Base-by-base conservation (phyloP, 2,797 vertebrate genomes). In the Lophotriccus pileatus region DNA sequence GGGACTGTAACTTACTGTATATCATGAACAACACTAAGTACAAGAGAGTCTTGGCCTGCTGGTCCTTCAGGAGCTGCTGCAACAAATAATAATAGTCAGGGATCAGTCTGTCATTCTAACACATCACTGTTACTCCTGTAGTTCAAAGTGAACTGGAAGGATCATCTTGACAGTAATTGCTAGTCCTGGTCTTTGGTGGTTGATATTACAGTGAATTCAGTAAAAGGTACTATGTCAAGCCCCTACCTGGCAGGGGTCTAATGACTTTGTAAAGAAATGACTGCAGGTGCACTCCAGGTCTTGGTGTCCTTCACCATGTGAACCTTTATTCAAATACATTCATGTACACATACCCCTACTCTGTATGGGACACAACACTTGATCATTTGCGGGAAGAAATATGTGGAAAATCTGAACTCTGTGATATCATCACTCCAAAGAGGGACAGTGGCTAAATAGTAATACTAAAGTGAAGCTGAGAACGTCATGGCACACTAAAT, bases 21-120 rank as follows among this genome's bases (percentile, higher is more conserved):
- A 77, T 46, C 46, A n/a, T 37, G 64, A 94, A 59, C 39, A 84
- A 6, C 32, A 67, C 13, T 59, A 94, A 66, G 39, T 55, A 86
- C 59, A 86, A 86, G 44, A 79, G 22, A 13, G 14, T 63, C 47
- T 69, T 3, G 34, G 87, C 53, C 63, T 74, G 10, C 23, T 67
- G 60, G 47, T 92, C 52, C 49, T 90, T 14, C 75, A 85, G 78
- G 64, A 92, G 30, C 19, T 85, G 68, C 46, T 69, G 52, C 32
- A 56, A 53, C 77, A 89, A 87, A 50, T 89, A 58, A 50, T 15
- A 76, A 47, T 67, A 46, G 27, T 6, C 84, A 49, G 30, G 43
- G 32, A 93, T 64, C 32, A 84, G 41, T 36, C 36, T 69, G 67
- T 64, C 49, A 5, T 79, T 90, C 59, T 74, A 87, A 87, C 36